A percentile compares a stretch with the other conserved stretches of the same genome.
These are phyloP conservation scores for Takifugu bimaculatus DNA, from an alignment of 2,113 vertebrate species.

Conservation along the genomic window DNA sequence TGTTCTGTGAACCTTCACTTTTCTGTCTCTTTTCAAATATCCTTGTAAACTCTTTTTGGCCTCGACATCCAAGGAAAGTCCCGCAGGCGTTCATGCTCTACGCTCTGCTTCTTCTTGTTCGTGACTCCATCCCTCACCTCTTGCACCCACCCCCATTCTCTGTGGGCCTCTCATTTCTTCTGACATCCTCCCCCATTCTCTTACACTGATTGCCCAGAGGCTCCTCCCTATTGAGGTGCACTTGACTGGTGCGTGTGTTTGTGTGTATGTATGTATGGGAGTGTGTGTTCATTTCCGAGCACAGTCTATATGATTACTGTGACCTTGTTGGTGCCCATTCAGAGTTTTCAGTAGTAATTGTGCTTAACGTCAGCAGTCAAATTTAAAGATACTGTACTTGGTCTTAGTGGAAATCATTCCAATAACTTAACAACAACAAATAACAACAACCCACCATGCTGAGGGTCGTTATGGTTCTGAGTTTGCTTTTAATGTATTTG, in stretches of 20 bases:
- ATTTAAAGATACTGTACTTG: neutral
- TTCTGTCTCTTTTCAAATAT: slow-evolving; percentile 36
- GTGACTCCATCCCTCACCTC: slow-evolving; percentile 45
- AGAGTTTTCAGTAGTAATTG: slow-evolving; percentile 53
- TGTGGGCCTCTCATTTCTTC: slow-evolving; percentile 43
- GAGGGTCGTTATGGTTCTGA: no score
- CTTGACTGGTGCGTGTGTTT: slow-evolving; percentile 37
- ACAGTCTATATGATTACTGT: slow-evolving; percentile 54
- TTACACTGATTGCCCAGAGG: slow-evolving; percentile 56
- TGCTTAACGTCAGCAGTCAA: slow-evolving; percentile 32
- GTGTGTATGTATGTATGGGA: slow-evolving; percentile 12
- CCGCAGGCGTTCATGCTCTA: slow-evolving; percentile 57
- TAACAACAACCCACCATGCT: no score
- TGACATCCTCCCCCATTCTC: slow-evolving; percentile 43
- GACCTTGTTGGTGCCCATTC: slow-evolving; percentile 61
- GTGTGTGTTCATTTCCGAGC: slow-evolving; percentile 28
- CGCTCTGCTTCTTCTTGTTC: slow-evolving; percentile 54
- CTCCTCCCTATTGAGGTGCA: slow-evolving; percentile 56
- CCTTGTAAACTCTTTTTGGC: slow-evolving; percentile 45
- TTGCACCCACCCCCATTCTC: slow-evolving; percentile 40
- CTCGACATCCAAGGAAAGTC: slow-evolving; percentile 45
- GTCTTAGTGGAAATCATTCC: no score
- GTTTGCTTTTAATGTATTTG: neutral
- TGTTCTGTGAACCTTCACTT: slow-evolving; percentile 14
- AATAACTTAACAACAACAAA: no score